Evolutionary conservation across 2,888 invertebrate species (phyloP).

Genomic region (Drosophila colorata): DNA sequence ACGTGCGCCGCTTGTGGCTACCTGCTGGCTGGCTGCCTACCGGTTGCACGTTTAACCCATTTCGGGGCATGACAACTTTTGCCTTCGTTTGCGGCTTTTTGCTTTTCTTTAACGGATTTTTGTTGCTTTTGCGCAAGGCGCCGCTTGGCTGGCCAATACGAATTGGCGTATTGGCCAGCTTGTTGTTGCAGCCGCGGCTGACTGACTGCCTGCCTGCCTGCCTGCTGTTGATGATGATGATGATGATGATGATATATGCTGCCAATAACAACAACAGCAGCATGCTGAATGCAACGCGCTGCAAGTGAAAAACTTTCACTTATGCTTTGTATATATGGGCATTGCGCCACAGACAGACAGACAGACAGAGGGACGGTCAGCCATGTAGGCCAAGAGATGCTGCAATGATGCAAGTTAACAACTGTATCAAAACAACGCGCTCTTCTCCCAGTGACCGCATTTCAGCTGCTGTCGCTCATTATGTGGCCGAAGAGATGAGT

Average conservation of each 20-base stretch:
- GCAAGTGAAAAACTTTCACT: conserved; percentile 82
- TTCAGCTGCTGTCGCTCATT: conserved; percentile 1
- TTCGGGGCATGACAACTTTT: conserved; percentile 77
- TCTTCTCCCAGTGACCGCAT: conserved; percentile 43
- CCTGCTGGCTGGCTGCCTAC: conserved; percentile 28
- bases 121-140: conserved; percentile 50
- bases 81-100: conserved; percentile 66
- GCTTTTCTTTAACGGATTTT: conserved; percentile 19
- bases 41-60: conserved; percentile 80
- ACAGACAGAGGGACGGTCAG: conserved; percentile 1
- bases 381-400: conserved; percentile 24
- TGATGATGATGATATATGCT: conserved; percentile 60
- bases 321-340: conserved; percentile 26
- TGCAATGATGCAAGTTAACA: conserved; percentile 52
- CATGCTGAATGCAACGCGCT: conserved; percentile 54
- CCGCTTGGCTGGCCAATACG: conserved; percentile 58
- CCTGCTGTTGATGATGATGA: conserved; percentile 10
- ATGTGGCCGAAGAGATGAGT: no score
- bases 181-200: conserved; percentile 35
- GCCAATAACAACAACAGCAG: conserved; percentile 45
- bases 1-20: conserved; percentile 52
- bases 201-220: conserved; percentile 36
- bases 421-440: conserved; percentile 37
- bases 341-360: conserved; percentile 66
- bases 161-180: conserved; percentile 47